Percentiles rank a stretch among this genome's conserved stretches.
Evolutionary conservation across 2,888 invertebrate genomes (phyloP).

Genomic region (Iphiclides podalirius): DNA sequence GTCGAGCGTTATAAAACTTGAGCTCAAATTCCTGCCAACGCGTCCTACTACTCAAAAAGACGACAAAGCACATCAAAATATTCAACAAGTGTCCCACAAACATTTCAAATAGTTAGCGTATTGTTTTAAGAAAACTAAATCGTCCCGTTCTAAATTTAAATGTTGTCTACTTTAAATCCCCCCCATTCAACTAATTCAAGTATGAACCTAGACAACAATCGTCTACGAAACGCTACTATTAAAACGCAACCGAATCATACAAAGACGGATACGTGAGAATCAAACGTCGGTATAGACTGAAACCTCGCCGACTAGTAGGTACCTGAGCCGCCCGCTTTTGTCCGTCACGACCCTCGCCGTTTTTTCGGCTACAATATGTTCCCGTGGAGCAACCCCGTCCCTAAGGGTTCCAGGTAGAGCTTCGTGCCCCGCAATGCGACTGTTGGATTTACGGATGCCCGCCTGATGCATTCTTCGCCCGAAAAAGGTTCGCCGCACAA

Average conservation of each 20-base stretch:
- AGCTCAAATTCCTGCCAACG: slow-evolving; percentile 5
- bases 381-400: slow-evolving; percentile 59
- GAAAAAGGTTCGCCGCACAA: slow-evolving; percentile 35
- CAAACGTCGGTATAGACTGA: slow-evolving; percentile 6
- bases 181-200: too few species aligned
- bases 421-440: slow-evolving; percentile 49
- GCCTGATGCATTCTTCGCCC: slow-evolving; percentile 46
- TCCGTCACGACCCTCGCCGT: slow-evolving; percentile 61
- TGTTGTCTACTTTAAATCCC: too few species aligned
- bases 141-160: too few species aligned
- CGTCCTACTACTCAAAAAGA: too few species aligned
- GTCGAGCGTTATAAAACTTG: slow-evolving; percentile 13
- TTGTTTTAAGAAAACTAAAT: too few species aligned
- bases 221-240: too few species aligned
- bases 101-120: too few species aligned
- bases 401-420: slow-evolving; percentile 59
- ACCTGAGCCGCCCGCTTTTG: slow-evolving; percentile 58
- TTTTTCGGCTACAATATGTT: slow-evolving; percentile 69
- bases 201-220: too few species aligned
- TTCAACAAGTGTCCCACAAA: too few species aligned
- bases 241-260: too few species aligned
- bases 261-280: not conserved
- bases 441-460: slow-evolving; percentile 51
- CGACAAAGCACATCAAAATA: too few species aligned
- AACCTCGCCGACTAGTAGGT: slow-evolving; percentile 24